Evolutionary conservation across 2,113 vertebrate species (phyloP), one percentile per base, ranked within the genome.

Genomic region (Coreoperca whiteheadi): DNA sequence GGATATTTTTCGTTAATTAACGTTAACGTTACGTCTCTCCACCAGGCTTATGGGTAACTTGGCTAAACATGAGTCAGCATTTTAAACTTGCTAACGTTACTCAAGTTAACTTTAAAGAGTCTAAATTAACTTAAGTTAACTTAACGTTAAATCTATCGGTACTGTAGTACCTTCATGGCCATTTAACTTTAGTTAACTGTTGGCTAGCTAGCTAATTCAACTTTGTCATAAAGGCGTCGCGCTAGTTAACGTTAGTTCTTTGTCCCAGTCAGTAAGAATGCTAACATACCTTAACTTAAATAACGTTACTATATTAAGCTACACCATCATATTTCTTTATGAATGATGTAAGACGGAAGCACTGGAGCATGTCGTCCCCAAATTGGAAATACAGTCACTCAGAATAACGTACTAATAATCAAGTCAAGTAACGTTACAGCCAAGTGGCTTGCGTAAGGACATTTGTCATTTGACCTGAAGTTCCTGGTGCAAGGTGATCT

Each of bases 41-140:
- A 4, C 15, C 18, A n/a, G 39, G 64, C 37, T 32, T 18, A 28
- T 72, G 20, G 69, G 21, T 77, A 86, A 89, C 73, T 90, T 80
- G 15, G 21, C 84, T 82, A 83, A 93, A 46, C 90, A 84, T 94
- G 94, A 95, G 86, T 94, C 93, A 95, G 93, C 93, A 89, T 84
- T 91, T 93, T 68, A 28, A 83, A 89, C 75, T 87, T 71, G 34
- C 28, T 79, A n/a, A n/a, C n/a, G n/a, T n/a, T n/a, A 43, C 25
- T 16, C 28, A 70, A 64, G 74, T 74, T 61, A 54, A 46, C 12
- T 9, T 46, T 43, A 43, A 20, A 30, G 23, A 12, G 66, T 81
- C 15, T 16, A 34, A 18, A 3, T 48, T 3, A 57, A 64, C 75
- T 50, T 59, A 4, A 54, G 37, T 39, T 39, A 39, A 39, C 37